A percentile compares a stretch with the other conserved stretches of the same genome.
Evolutionary conservation across 1,140 invertebrate genomes (phyloP).

Genomic region (Philopotamus ludificatus): DNA sequence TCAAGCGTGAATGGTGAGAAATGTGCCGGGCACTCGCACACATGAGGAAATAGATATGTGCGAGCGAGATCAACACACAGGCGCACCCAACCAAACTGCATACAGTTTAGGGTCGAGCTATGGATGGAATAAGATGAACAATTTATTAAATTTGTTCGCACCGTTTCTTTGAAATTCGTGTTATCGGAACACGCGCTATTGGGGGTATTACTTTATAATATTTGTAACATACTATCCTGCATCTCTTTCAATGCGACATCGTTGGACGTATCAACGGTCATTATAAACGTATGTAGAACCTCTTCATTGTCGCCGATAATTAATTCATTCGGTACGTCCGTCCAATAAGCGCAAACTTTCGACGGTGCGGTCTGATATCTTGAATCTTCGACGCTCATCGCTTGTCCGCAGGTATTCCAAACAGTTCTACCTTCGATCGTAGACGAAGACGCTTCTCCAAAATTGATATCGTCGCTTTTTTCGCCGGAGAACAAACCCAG

Average conservation of each 20-base stretch:
- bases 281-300: slow-evolving; percentile 52
- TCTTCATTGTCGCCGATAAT: slow-evolving; percentile 48
- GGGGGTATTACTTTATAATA: no score
- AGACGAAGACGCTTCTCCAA: slow-evolving; percentile 45
- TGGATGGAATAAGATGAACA: no score
- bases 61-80: no score
- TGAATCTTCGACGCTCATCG: slow-evolving; percentile 49
- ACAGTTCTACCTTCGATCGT: slow-evolving; percentile 46
- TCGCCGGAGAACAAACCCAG: slow-evolving; percentile 48
- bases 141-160: no score
- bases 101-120: no score
- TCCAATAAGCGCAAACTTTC: slow-evolving; percentile 52
- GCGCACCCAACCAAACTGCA: no score
- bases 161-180: no score
- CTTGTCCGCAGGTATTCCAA: slow-evolving; percentile 51
- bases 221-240: slow-evolving; percentile 49
- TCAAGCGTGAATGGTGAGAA: no score
- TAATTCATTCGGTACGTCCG: slow-evolving; percentile 52
- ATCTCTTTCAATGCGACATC: slow-evolving; percentile 55
- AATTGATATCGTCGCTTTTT: slow-evolving; percentile 49
- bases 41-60: no score
- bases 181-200: no score
- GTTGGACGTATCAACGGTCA: slow-evolving; percentile 54
- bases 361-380: slow-evolving; percentile 49
- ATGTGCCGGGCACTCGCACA: no score